These are phyloP conservation scores for Oceanites oceanicus DNA, from an alignment of 2,113 vertebrate species.

Conservation along the genomic window DNA sequence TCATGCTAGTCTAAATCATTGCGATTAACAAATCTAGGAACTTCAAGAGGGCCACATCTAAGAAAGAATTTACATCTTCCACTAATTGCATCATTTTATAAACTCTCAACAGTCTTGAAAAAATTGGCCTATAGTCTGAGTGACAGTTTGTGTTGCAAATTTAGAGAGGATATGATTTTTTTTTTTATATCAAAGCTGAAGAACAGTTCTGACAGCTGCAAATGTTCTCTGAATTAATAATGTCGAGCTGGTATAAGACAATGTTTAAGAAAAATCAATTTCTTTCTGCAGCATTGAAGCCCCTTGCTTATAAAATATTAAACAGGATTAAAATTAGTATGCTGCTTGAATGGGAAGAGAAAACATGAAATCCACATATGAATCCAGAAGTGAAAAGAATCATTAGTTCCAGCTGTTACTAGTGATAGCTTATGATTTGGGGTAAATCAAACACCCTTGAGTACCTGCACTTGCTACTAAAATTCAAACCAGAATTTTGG, in stretches of 20 bases:
- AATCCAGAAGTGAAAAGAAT: background rate
- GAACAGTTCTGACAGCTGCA: slow-evolving; percentile 50
- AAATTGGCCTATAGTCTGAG: slow-evolving; percentile 39
- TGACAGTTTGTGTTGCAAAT: slow-evolving; percentile 62
- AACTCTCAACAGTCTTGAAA: slow-evolving; percentile 52
- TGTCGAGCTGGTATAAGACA: slow-evolving; percentile 6
- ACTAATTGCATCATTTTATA: slow-evolving; percentile 58
- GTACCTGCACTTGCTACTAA: background rate
- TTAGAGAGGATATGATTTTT: slow-evolving; percentile 55
- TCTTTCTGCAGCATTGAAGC: background rate
- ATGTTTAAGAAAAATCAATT: slow-evolving; percentile 12
- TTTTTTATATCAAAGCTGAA: slow-evolving; percentile 46
- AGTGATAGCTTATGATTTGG: background rate
- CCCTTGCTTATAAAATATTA: slow-evolving; percentile 19
- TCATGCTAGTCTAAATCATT: slow-evolving; percentile 12
- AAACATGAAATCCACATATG: background rate
- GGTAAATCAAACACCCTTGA: background rate
- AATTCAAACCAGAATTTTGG: background rate
- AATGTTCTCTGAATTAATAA: slow-evolving; percentile 49
- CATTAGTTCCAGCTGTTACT: background rate
- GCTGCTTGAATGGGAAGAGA: background rate
- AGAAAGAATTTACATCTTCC: slow-evolving; percentile 39
- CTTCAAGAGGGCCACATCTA: slow-evolving; percentile 39
- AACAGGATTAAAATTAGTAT: slow-evolving; percentile 13
- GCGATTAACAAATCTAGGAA: background rate